A percentile compares a stretch with the other conserved stretches of the same genome.
phyloP scores from a whole-genome alignment of 2,888 invertebrate species.

The Cybosia mesomella region DNA sequence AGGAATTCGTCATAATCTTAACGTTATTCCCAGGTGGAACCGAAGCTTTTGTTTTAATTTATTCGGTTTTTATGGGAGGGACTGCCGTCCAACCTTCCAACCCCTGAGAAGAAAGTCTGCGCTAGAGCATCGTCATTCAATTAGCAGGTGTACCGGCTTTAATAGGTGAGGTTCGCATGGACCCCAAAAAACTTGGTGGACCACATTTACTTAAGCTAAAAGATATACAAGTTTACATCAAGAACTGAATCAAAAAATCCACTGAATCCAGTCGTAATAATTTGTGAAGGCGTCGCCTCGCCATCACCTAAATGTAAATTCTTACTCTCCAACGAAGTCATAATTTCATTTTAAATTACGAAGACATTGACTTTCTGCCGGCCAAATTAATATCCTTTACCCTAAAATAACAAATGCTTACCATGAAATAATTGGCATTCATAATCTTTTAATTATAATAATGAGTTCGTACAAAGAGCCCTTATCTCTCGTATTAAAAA shows the following conservation, averaged over 20 bases:
- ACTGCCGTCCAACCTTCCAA: too few relatives aligned
- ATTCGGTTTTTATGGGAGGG: too few relatives aligned
- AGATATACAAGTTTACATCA: too few relatives aligned
- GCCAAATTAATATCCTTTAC: slow-evolving; percentile 6
- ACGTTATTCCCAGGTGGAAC: too few relatives aligned
- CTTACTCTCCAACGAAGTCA: not conserved
- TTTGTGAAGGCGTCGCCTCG: not conserved
- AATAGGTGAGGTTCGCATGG: too few relatives aligned
- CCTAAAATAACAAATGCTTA: slow-evolving; percentile 19
- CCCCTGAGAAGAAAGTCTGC: too few relatives aligned
- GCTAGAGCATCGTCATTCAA: too few relatives aligned
- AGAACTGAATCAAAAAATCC: not conserved
- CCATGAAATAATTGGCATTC: slow-evolving; percentile 28
- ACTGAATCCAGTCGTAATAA: not conserved
- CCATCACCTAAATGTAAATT: not conserved
- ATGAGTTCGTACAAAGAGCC: slow-evolving; percentile 34
- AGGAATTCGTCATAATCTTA: too few relatives aligned
- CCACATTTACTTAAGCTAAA: too few relatives aligned
- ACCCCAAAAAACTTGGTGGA: too few relatives aligned
- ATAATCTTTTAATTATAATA: slow-evolving; percentile 42
- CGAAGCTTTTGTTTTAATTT: too few relatives aligned
- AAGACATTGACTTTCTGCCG: not conserved
- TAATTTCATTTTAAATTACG: slow-evolving; percentile 9
- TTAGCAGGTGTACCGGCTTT: too few relatives aligned
- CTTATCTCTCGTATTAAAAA: slow-evolving; percentile 35